A percentile compares a stretch with the other conserved stretches of the same genome.
phyloP scores from a whole-genome alignment of 2,797 vertebrate species.

The Pagetopsis macropterus region DNA sequence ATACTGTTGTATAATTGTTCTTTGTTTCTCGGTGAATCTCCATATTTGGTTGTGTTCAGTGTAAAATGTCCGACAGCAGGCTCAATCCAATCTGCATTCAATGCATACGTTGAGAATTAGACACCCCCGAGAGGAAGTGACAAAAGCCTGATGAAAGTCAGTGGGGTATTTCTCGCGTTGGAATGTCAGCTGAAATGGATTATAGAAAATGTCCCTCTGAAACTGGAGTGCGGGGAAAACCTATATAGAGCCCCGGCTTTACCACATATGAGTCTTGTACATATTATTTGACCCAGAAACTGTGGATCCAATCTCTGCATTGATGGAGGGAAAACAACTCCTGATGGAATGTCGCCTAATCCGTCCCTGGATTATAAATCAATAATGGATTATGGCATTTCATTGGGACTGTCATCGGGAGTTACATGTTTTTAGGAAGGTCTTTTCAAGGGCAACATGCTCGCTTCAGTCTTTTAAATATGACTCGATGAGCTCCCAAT shows the following conservation, averaged over 20 bases:
- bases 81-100: background rate
- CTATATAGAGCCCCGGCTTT: conserved; percentile 63
- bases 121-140: conserved; percentile 36
- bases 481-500: background rate
- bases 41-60: background rate
- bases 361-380: conserved; percentile 71
- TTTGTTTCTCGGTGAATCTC: background rate
- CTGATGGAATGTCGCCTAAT: conserved; percentile 65
- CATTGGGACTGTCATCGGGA: conserved; percentile 64
- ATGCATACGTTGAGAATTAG: conserved; percentile 47
- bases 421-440: conserved; percentile 58
- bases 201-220: conserved; percentile 53
- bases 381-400: conserved; percentile 72
- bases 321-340: conserved; percentile 17
- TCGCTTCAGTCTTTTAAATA: background rate
- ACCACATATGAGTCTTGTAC: conserved; percentile 47
- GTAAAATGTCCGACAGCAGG: background rate
- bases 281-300: conserved; percentile 72
- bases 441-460: conserved; percentile 37
- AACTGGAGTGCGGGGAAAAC: conserved; percentile 34
- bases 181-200: conserved; percentile 67
- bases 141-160: conserved; percentile 55
- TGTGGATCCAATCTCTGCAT: conserved; percentile 49
- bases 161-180: conserved; percentile 36
- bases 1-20: background rate